These are phyloP conservation scores for Lathronympha strigana DNA, from an alignment of 2,888 invertebrate species.

Conservation along the genomic window DNA sequence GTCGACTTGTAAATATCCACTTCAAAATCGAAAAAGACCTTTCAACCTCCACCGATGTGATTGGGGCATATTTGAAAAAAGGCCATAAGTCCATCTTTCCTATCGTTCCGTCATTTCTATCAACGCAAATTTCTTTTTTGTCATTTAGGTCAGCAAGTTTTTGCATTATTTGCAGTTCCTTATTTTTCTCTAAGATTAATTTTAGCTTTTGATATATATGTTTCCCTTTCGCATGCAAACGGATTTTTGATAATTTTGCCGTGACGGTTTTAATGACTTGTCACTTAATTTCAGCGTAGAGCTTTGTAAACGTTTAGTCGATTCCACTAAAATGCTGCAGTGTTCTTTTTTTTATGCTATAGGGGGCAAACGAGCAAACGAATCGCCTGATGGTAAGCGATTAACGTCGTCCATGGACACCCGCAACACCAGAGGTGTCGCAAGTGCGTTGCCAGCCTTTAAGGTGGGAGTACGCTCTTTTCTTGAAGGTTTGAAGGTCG, in stretches of 20 bases:
- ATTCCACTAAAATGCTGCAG: conserved; percentile 12
- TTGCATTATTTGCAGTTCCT: conserved; percentile 17
- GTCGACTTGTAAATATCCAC: conserved; percentile 18
- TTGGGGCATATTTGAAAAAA: conserved; percentile 22
- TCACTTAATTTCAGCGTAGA: neutral
- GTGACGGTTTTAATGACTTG: conserved; percentile 21
- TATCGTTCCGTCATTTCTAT: conserved; percentile 20
- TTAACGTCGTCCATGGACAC: too few species aligned
- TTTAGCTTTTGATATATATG: conserved; percentile 21
- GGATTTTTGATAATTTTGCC: conserved; percentile 14
- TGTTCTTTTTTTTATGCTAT: too few species aligned
- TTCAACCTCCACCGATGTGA: conserved; percentile 16
- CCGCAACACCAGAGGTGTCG: too few species aligned
- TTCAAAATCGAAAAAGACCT: conserved; percentile 21
- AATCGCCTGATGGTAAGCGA: too few species aligned
- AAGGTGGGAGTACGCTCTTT: too few species aligned
- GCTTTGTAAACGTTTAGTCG: conserved; percentile 2
- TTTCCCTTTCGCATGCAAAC: conserved; percentile 20
- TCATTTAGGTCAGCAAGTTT: conserved; percentile 17
- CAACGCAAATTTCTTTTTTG: conserved; percentile 18
- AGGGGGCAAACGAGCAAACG: too few species aligned
- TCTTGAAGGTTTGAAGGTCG: too few species aligned
- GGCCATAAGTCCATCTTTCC: conserved; percentile 18
- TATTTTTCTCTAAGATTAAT: conserved; percentile 10
- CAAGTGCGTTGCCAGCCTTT: too few species aligned